Evolutionary conservation across 2,113 vertebrate species (phyloP), one percentile per base, ranked within the genome.

Genomic region (Phrynosoma platyrhinos): DNA sequence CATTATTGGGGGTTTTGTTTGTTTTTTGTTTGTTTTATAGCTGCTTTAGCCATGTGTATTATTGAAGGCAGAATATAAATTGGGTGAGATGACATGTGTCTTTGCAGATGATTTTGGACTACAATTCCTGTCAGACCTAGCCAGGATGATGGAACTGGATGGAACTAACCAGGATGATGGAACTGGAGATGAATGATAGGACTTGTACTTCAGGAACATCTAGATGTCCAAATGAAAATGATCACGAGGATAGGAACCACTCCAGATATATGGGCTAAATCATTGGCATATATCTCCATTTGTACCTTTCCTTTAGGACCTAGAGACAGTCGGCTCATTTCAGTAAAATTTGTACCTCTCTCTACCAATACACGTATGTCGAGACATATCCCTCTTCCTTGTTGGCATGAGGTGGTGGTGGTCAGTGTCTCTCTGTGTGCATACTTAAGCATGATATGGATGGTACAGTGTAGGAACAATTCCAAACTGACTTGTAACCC

Each of bases 401-500:
- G 20, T 25, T 23, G 7, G 36, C 20, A 42, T 25, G 7, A 27
- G 68, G 27, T 23, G 68, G 25, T 7, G 69, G 12, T 58, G 55
- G 55, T 58, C 58, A 47, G 9, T 32, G 20, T 5, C 7, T 58
- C 2, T 30, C 71, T 84, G 18, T 77, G 25, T 42, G 9, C 76
- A 8, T 23, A 64, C 14, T 53, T 76, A 18, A 85, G 53, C 14
- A 1, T 32, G 30, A 84, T 40, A 40, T 47, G 62, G 9, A 83
- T n/a, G 0, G 21, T 32, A 23, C 78, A 87, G 52, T 30, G 2
- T 72, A 25, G 47, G 32, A 79, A 64, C 88, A 36, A n/a, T 40
- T 74, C 12, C 0, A 86, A 89, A 81, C 93, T 92, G 91, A 87
- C 87, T 88, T 92, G 78, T 87, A 82, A 90, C 87, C 55, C 82